Evolutionary conservation across 2,113 vertebrate genomes (phyloP).

Genomic region (Cairina moschata): DNA sequence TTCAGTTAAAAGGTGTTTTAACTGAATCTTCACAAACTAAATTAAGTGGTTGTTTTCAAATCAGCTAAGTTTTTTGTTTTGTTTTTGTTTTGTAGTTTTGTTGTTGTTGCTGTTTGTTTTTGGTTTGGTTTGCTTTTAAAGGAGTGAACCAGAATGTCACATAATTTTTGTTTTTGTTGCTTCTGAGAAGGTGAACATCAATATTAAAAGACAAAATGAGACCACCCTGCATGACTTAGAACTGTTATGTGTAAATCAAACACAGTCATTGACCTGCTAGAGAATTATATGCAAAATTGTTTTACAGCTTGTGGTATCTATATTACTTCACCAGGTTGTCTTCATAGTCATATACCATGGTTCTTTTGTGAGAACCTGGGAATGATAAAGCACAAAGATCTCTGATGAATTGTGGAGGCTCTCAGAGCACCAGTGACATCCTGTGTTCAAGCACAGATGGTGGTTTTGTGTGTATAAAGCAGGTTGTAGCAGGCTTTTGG

Average conservation of each 20-base stretch:
- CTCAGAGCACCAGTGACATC: not conserved
- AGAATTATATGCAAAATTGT: not conserved
- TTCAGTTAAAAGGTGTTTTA: not conserved
- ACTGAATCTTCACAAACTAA: not conserved
- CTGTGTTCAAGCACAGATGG: not conserved
- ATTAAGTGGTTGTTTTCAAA: not conserved
- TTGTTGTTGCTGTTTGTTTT: not conserved
- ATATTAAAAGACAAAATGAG: not conserved
- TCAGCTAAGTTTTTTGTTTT: not conserved
- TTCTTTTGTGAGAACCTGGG: not conserved
- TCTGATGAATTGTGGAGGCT: not conserved
- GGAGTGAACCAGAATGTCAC: accelerated
- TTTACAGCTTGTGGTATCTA: not conserved
- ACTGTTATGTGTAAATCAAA: not conserved
- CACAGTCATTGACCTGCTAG: not conserved
- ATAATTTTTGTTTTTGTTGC: not conserved
- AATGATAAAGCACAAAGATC: not conserved
- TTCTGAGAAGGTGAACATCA: not conserved
- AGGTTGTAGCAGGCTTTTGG: not conserved
- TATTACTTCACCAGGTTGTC: not conserved
- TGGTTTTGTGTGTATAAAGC: not conserved
- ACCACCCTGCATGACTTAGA: not conserved
- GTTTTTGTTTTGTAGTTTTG: not conserved
- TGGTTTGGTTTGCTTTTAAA: not conserved
- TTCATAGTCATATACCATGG: not conserved